Evolutionary conservation across 2,888 invertebrate genomes (phyloP).

Genomic region (Andrena haemorrhoa): DNA sequence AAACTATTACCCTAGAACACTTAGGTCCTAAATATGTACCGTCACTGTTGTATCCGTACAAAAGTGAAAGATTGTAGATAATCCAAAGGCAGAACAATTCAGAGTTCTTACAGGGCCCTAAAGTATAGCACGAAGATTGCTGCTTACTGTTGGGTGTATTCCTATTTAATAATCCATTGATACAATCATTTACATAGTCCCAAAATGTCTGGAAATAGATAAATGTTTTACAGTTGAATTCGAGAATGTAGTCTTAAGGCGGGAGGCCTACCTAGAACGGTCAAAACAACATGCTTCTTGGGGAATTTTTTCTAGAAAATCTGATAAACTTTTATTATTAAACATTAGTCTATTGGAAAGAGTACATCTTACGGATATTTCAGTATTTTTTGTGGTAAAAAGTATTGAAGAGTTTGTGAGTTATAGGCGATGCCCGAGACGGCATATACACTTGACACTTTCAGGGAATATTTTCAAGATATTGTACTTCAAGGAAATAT

Average conservation of each 20-base stretch:
- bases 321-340: too few relatives aligned
- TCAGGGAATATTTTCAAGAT: too few relatives aligned
- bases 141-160: conserved; percentile 42
- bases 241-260: neutral
- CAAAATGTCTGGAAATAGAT: conserved; percentile 83
- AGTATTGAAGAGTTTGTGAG: too few relatives aligned
- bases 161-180: conserved; percentile 77
- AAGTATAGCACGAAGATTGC: conserved; percentile 63
- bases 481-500: too few relatives aligned
- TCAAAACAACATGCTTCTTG: too few relatives aligned
- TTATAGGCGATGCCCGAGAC: too few relatives aligned
- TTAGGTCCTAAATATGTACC: conserved; percentile 81
- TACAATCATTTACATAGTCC: conserved; percentile 83
- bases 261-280: too few relatives aligned
- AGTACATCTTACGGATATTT: too few relatives aligned
- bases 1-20: conserved; percentile 74
- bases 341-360: too few relatives aligned
- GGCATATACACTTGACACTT: too few relatives aligned
- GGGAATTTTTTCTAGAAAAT: too few relatives aligned
- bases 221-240: conserved; percentile 5
- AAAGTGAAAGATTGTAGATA: conserved; percentile 84
- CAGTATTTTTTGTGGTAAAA: too few relatives aligned
- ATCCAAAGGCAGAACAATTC: conserved; percentile 85
- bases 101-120: conserved; percentile 77
- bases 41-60: conserved; percentile 83